These are phyloP conservation scores for Pangasius djambal DNA, from an alignment of 2,797 vertebrate genomes.

Conservation along the genomic window DNA sequence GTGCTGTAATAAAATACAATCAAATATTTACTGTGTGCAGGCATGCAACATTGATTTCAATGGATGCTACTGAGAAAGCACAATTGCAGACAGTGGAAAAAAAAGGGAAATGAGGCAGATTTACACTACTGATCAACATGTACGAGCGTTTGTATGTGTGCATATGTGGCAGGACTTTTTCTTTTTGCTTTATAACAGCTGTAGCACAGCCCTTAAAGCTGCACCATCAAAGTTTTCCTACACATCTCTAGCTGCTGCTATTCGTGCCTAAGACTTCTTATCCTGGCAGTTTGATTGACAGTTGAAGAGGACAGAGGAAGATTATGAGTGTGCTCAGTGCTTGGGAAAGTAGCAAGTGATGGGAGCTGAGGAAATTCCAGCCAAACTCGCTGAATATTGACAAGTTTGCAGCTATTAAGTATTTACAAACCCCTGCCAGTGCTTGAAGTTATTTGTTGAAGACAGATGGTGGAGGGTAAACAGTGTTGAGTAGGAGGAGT, in stretches of 20 bases:
- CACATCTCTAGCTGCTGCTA: slow-evolving; percentile 21
- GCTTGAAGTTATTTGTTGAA: slow-evolving; percentile 60
- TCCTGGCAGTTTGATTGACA: slow-evolving; percentile 50
- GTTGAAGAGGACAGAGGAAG: slow-evolving; percentile 38
- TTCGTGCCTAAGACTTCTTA: slow-evolving; percentile 28
- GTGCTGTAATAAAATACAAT: slow-evolving; percentile 30
- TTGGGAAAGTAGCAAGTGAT: slow-evolving; percentile 46
- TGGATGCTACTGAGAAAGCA: slow-evolving; percentile 25
- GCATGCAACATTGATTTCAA: slow-evolving; percentile 38
- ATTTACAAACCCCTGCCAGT: slow-evolving; percentile 55
- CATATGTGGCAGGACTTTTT: background rate
- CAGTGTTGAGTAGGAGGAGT: slow-evolving; percentile 44
- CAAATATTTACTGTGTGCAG: slow-evolving; percentile 38
- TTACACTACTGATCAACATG: slow-evolving; percentile 9
- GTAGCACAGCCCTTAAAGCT: slow-evolving; percentile 9
- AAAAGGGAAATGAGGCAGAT: background rate
- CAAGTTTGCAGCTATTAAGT: slow-evolving; percentile 56
- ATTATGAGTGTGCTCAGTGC: slow-evolving; percentile 42
- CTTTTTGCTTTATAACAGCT: slow-evolving; percentile 2
- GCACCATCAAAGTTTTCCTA: slow-evolving; percentile 40
- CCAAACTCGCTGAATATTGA: slow-evolving; percentile 59
- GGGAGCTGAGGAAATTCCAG: slow-evolving; percentile 52
- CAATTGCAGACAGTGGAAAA: background rate
- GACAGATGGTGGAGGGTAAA: slow-evolving; percentile 57
- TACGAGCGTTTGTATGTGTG: background rate